Percentiles rank a stretch among this genome's conserved stretches.
phyloP scores from a whole-genome alignment of 2,113 vertebrate genomes.

The Puffinus mauretanicus region DNA sequence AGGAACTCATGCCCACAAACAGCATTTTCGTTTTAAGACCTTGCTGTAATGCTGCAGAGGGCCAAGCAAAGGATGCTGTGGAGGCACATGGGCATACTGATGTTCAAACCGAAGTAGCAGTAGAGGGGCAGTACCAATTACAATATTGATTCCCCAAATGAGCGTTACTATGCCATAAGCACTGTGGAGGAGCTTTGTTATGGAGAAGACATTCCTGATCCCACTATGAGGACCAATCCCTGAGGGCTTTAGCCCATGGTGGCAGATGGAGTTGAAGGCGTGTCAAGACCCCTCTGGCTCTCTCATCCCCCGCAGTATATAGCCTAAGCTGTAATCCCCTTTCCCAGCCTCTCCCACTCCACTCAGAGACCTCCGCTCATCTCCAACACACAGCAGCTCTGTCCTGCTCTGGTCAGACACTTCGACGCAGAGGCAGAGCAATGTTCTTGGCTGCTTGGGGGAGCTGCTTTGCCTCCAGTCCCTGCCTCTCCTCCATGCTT shows the following conservation, averaged over 20 bases:
- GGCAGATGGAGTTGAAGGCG: not conserved
- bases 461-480: not conserved
- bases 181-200: not conserved
- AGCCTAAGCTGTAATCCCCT: not conserved
- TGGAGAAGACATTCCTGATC: not conserved
- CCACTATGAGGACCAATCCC: fast-evolving
- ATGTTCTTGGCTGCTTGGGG: not conserved
- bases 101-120: not conserved
- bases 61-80: not conserved
- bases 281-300: not conserved
- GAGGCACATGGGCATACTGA: not conserved
- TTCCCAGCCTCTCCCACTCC: not conserved
- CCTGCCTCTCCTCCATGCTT: not conserved
- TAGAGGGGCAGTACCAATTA: not conserved
- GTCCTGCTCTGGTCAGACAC: not conserved
- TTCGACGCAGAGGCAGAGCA: fast-evolving
- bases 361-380: not conserved
- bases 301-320: too few relatives aligned
- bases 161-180: not conserved
- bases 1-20: not conserved
- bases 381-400: not conserved
- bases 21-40: not conserved
- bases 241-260: not conserved
- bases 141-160: not conserved
- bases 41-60: not conserved